Percentiles rank a stretch among this genome's conserved stretches.
Conservation (phyloP, 2,797 vertebrate species). For the Molossus alvarezi region DNA sequence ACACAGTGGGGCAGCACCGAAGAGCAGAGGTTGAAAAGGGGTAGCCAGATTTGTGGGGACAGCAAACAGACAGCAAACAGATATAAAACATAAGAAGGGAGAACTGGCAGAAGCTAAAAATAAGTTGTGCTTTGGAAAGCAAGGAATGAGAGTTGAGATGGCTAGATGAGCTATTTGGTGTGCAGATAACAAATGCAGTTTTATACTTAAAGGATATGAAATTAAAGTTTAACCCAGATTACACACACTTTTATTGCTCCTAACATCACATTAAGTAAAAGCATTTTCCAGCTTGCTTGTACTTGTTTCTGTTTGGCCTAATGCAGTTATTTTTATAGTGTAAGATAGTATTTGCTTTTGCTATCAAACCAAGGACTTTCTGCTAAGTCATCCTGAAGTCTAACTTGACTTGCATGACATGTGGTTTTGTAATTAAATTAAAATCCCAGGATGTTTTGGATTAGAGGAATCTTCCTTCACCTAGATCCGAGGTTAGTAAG, state of each 20-base stretch:
- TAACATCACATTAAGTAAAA: neutral
- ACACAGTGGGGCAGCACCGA: neutral
- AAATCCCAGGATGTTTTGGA: conserved; percentile 78
- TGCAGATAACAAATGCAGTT: neutral
- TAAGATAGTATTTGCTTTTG: neutral
- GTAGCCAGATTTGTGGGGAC: neutral
- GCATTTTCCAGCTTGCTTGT: neutral
- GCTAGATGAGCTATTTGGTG: neutral
- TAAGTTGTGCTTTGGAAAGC: neutral
- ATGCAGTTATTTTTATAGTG: neutral
- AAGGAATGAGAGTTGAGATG: neutral
- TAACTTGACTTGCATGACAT: conserved; percentile 60
- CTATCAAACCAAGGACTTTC: conserved; percentile 44
- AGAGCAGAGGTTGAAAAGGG: neutral
- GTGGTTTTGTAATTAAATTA: conserved; percentile 80
- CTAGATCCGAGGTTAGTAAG: conserved; percentile 69
- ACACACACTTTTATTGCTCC: neutral
- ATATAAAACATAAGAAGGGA: neutral
- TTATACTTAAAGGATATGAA: conserved; percentile 43
- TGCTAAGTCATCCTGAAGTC: conserved; percentile 74
- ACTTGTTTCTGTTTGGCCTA: neutral
- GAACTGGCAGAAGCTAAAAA: neutral
- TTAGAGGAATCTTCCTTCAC: conserved; percentile 78
- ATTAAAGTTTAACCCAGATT: conserved; percentile 26
- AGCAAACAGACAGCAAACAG: neutral